Base-by-base conservation (phyloP, 1,140 invertebrate species). In the Listronotus bonariensis region DNA sequence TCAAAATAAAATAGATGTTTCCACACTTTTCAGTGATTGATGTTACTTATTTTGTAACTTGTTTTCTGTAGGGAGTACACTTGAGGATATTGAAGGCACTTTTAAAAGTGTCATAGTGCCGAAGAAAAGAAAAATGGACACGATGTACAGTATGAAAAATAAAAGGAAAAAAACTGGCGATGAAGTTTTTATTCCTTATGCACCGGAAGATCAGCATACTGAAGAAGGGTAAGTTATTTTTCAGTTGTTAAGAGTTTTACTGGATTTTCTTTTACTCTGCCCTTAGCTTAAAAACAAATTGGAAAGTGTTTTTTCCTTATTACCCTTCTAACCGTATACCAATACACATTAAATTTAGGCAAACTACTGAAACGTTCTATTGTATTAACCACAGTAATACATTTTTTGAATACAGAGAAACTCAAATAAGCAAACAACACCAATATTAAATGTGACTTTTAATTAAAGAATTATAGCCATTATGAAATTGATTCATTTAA, bases 101-200 rank as follows among this genome's bases (percentile, higher is more conserved):
- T 79, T 79, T 57, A 58, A 66, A 4, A 60, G 82, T 69, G 81
- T 87, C 1, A 79, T 88, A n/a, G 72, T 79, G 2, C 82, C 83
- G 2, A 87, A 86, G 65, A 86, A 86, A 73, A 76, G 83, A 6
- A 85, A 83, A 72, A 77, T 84, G 41, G 83, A 87, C 36, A 74
- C 82, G 68, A 71, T 87, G 7, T 87, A 87, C 61, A 81, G 78
- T 67, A 75, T 76, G 53, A 76, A 80, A 53, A 83, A 77, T 84
- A 77, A 71, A 87, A 83, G 69, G 20, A 87, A 79, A 73, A 83
- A 79, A 80, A 73, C 74, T 10, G 82, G 78, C 58, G 90, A 93
- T 69, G 88, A 93, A 68, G 86, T 95, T 82, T 99, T 91, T 74
- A 88, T 99, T 70, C 88, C 90, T 8, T 97, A 98, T 79, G 80